A percentile compares a stretch with the other conserved stretches of the same genome.
Conservation (phyloP, 2,113 vertebrate species). For the Rhodinocichla rosea region DNA sequence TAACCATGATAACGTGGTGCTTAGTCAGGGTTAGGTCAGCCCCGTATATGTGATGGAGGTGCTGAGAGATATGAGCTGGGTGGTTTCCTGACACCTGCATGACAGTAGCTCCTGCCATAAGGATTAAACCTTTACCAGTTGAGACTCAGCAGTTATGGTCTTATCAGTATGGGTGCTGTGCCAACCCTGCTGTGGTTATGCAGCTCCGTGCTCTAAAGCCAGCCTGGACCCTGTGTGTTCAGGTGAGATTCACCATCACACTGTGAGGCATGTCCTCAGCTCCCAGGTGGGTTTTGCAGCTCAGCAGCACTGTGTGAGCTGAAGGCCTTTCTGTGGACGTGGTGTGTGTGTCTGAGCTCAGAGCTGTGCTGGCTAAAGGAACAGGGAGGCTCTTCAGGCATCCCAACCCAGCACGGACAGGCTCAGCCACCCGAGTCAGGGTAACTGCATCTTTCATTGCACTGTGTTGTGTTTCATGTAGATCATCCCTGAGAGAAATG, state of each 20-base stretch:
- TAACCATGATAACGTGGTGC: not conserved
- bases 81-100: not conserved
- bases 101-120: not conserved
- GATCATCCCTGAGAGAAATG: not conserved
- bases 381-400: not conserved
- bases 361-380: not conserved
- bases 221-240: rapidly evolving
- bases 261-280: not conserved
- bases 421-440: not conserved
- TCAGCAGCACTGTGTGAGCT: not conserved
- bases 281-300: not conserved
- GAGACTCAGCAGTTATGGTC: not conserved
- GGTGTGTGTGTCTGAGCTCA: not conserved
- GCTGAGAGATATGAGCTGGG: not conserved
- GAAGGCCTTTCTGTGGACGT: not conserved
- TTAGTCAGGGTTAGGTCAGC: not conserved
- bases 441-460: not conserved
- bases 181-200: not conserved
- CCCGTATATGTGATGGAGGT: rapidly evolving
- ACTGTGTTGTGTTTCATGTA: not conserved
- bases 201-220: not conserved
- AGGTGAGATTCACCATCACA: rapidly evolving
- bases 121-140: not conserved
- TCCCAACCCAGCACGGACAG: rapidly evolving
- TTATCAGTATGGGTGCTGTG: not conserved